A percentile compares a stretch with the other conserved stretches of the same genome.
These are phyloP conservation scores for Muscicapa comitata DNA, from an alignment of 2,797 vertebrate species.

Conservation along the genomic window DNA sequence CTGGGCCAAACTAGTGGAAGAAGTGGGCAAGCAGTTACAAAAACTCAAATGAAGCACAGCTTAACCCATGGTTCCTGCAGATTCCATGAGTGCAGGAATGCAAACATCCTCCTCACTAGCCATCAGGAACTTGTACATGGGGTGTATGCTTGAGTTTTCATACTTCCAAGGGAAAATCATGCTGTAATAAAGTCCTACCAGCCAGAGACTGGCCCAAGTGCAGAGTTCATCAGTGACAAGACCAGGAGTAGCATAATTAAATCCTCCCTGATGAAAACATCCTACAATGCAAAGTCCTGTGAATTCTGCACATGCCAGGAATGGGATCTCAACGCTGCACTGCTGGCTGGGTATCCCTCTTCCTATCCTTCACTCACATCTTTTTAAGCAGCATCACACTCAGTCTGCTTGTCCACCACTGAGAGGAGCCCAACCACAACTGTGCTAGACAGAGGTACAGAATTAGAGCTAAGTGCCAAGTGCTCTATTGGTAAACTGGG, in stretches of 20 bases:
- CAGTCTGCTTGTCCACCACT: background rate
- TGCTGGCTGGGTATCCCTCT: accelerated
- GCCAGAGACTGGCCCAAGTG: background rate
- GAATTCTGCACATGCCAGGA: background rate
- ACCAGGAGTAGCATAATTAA: background rate
- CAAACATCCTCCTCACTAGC: background rate
- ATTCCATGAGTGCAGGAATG: accelerated
- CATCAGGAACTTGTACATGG: background rate
- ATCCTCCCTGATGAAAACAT: background rate
- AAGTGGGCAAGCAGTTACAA: background rate
- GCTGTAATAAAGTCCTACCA: background rate
- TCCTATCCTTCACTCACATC: background rate
- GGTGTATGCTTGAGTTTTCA: background rate
- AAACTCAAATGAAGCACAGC: background rate
- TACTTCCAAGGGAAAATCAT: background rate
- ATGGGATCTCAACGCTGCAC: background rate
- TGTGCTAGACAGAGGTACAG: background rate
- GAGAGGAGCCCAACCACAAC: background rate
- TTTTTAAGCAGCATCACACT: background rate
- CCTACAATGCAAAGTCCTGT: background rate
- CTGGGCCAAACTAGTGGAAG: background rate
- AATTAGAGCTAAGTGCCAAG: background rate
- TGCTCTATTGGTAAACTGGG: background rate
- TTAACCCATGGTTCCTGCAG: background rate
- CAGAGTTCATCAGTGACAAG: background rate